A percentile compares a stretch with the other conserved stretches of the same genome.
These are phyloP conservation scores for Pseudobourletiella spinata DNA, from an alignment of 1,140 invertebrate genomes.

Conservation along the genomic window DNA sequence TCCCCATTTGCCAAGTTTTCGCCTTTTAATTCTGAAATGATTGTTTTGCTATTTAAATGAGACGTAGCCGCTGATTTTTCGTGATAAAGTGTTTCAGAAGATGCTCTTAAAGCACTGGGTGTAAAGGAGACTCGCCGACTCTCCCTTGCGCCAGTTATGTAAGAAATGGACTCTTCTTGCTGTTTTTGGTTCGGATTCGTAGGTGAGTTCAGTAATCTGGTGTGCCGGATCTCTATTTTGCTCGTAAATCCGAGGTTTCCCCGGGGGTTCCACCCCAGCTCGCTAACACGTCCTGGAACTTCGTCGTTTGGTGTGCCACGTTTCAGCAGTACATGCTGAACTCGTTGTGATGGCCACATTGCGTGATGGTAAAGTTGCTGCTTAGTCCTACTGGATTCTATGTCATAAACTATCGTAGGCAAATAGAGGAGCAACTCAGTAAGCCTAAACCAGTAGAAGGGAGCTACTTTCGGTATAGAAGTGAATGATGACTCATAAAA, in stretches of 20 bases:
- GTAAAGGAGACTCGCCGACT: neutral
- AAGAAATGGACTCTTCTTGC: neutral
- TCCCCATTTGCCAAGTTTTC: neutral
- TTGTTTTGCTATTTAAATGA: no score
- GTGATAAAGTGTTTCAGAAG: no score
- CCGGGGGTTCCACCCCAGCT: neutral
- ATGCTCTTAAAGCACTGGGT: no score
- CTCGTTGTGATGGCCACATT: neutral
- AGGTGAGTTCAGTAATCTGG: neutral
- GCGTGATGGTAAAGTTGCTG: no score
- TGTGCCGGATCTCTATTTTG: neutral
- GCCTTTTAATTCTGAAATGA: no score
- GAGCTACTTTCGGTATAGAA: no score
- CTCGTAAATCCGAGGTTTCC: neutral
- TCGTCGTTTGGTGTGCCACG: neutral
- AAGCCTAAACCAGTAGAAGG: no score
- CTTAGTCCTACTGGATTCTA: no score
- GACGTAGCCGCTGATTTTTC: no score
- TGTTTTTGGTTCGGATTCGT: neutral
- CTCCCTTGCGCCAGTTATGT: neutral
- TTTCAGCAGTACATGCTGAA: neutral
- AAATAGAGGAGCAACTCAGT: no score
- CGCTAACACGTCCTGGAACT: neutral
- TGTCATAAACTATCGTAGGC: no score
- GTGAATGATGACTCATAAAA: no score